Conservation (phyloP, 2,888 invertebrate species). For the Phortica okadai region DNA sequence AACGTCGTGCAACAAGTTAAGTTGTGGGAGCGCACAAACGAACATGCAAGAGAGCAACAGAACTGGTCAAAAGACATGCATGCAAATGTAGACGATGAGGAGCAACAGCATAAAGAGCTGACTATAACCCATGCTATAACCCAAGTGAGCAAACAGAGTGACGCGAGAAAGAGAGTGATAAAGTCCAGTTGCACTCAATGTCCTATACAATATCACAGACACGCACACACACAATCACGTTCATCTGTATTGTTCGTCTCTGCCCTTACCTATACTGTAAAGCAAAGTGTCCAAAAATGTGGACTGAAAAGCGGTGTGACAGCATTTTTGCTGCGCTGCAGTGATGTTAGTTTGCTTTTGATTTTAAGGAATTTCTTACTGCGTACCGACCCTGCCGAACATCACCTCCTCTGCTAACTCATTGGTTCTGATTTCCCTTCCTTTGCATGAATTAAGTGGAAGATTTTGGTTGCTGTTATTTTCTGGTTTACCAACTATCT, state of each 20-base stretch:
- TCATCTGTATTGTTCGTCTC: not conserved
- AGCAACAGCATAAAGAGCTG: not conserved
- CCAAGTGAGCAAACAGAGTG: not conserved
- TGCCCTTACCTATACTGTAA: not conserved
- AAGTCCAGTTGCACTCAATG: not conserved
- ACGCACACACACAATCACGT: not conserved
- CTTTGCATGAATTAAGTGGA: not conserved
- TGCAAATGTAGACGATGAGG: not conserved
- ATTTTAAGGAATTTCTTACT: conserved; percentile 27
- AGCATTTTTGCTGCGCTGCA: conserved; percentile 25
- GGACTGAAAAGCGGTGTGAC: conserved; percentile 32
- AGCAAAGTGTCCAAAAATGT: not conserved
- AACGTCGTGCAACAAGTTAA: conserved; percentile 17
- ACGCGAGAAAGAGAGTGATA: not conserved
- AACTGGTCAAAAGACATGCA: not conserved
- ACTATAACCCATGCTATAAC: not conserved
- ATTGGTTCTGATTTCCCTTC: not conserved
- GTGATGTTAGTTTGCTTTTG: conserved; percentile 11
- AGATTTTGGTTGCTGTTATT: not conserved
- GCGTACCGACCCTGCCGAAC: not conserved
- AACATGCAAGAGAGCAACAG: not conserved
- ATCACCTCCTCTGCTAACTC: not conserved
- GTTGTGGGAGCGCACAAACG: not conserved
- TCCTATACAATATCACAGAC: not conserved
- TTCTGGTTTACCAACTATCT: not conserved